A percentile compares a stretch with the other conserved stretches of the same genome.
Evolutionary conservation across 1,140 invertebrate species (phyloP).

Genomic region (Dreissena rostriformis): DNA sequence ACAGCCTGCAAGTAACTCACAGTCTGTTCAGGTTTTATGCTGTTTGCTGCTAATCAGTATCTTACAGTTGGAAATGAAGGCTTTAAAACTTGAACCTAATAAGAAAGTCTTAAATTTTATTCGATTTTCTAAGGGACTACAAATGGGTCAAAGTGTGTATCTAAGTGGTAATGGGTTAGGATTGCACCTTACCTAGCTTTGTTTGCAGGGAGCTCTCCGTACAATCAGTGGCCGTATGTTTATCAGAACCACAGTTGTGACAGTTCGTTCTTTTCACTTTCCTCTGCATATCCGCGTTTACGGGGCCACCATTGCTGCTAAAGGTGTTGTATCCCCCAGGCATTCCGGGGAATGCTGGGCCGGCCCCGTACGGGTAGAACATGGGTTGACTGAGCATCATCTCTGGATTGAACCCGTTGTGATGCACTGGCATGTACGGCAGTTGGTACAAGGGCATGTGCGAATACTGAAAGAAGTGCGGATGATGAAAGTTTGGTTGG

Average conservation of each 20-base stretch:
- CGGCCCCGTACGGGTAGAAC: background rate
- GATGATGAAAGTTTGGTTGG: too few species aligned
- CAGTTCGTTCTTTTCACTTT: slow-evolving; percentile 80
- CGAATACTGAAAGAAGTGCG: too few species aligned
- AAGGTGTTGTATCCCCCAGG: slow-evolving; percentile 24
- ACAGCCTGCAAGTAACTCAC: too few species aligned
- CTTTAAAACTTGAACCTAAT: too few species aligned
- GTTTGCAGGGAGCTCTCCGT: slow-evolving; percentile 91
- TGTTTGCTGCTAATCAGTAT: too few species aligned
- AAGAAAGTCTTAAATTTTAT: too few species aligned
- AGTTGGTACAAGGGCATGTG: too few species aligned
- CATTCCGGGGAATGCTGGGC: background rate
- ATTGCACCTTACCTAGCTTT: slow-evolving; percentile 62
- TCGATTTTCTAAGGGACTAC: background rate
- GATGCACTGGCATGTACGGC: background rate
- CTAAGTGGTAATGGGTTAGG: background rate
- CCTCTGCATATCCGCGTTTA: slow-evolving; percentile 12
- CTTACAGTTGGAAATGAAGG: too few species aligned
- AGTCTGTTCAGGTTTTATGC: too few species aligned
- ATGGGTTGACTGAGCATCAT: slow-evolving; percentile 4
- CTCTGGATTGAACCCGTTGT: slow-evolving; percentile 37
- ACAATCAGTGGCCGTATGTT: slow-evolving; percentile 91
- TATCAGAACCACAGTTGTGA: slow-evolving; percentile 89
- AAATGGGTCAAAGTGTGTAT: background rate
- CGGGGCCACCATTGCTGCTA: background rate